Evolutionary conservation across 2,888 invertebrate species (phyloP).

Genomic region (Tricholauxania praeusta): DNA sequence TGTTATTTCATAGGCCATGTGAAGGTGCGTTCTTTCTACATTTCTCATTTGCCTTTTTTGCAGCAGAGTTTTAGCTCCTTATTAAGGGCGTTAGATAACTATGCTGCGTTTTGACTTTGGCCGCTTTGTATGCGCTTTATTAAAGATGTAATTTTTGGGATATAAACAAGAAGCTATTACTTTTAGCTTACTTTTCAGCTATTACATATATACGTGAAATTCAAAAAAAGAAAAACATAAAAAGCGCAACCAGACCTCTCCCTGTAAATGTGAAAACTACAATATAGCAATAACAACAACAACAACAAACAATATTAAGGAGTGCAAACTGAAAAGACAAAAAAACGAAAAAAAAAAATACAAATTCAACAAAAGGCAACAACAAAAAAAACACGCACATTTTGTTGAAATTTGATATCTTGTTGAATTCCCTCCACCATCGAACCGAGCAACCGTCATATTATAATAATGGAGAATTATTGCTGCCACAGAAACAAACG

Average conservation of each 20-base stretch:
- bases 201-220: no score
- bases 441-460: slow-evolving; percentile 32
- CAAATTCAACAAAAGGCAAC: slow-evolving; percentile 20
- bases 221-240: neutral
- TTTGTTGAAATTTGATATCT: slow-evolving; percentile 44
- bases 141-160: neutral
- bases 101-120: no score
- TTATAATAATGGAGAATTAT: slow-evolving; percentile 38
- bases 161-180: slow-evolving; percentile 5
- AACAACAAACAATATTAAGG: slow-evolving; percentile 13
- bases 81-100: no score
- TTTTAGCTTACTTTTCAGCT: neutral
- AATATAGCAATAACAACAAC: slow-evolving; percentile 8
- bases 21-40: no score
- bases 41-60: no score
- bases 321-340: slow-evolving; percentile 16
- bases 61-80: no score
- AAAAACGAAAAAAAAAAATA: slow-evolving; percentile 19
- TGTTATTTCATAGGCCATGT: no score
- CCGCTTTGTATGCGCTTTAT: no score
- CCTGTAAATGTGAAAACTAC: slow-evolving; percentile 6
- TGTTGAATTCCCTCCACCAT: slow-evolving; percentile 41
- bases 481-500: slow-evolving; percentile 34
- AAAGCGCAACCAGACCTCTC: slow-evolving; percentile 27
- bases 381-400: slow-evolving; percentile 40